Percentiles rank a stretch among this genome's conserved stretches.
phyloP scores from a whole-genome alignment of 2,888 invertebrate species.

The Teleiodes luculella region DNA sequence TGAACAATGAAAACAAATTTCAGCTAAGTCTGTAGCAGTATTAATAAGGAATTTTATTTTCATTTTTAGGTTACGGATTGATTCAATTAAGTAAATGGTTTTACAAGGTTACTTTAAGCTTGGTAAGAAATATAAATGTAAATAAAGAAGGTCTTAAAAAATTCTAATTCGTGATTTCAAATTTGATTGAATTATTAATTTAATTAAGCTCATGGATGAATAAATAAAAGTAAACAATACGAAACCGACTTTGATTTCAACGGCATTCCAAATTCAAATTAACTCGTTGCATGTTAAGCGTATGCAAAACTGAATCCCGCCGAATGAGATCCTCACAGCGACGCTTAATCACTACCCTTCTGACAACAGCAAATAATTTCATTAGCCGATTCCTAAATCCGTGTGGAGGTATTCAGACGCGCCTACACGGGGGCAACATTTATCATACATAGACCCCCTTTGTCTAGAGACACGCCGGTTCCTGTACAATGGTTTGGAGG shows the following conservation, averaged over 20 bases:
- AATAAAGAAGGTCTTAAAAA: no score
- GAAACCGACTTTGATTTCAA: not conserved
- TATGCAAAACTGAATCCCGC: conserved; percentile 48
- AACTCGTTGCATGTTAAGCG: conserved; percentile 34
- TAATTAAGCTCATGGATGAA: no score
- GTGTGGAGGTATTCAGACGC: conserved; percentile 19
- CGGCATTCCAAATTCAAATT: conserved; percentile 33
- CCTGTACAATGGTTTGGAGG: not conserved
- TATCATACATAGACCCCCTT: conserved; percentile 69
- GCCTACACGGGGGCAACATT: conserved; percentile 52
- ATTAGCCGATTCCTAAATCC: conserved; percentile 55
- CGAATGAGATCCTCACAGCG: conserved; percentile 45
- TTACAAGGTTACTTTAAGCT: no score
- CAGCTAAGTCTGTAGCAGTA: no score
- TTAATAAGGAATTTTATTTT: no score
- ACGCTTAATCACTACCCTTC: conserved; percentile 61
- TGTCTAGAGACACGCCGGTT: conserved; percentile 48
- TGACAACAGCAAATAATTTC: conserved; percentile 60
- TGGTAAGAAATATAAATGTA: no score
- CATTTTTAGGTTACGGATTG: not conserved
- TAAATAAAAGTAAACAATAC: no score
- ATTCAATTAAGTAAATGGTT: no score
- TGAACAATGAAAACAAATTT: no score
- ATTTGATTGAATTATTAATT: no score
- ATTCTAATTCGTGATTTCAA: no score